Evolutionary conservation across 2,113 vertebrate genomes (phyloP).

Genomic region (Scortum barcoo): DNA sequence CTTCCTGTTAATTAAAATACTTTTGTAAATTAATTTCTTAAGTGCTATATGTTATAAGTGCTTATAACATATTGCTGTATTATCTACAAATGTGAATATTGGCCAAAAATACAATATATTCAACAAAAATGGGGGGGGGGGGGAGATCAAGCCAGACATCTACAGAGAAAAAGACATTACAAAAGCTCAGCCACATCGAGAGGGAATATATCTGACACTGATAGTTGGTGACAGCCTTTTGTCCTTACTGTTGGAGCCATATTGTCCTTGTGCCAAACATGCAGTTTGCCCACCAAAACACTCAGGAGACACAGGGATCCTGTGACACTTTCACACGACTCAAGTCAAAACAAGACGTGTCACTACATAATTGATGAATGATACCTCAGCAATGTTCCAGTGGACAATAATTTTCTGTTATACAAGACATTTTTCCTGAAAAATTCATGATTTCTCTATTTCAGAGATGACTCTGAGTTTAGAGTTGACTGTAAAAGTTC

Average conservation of each 20-base stretch:
- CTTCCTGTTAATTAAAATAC: slow-evolving; percentile 25
- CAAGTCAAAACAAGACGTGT: slow-evolving; percentile 61
- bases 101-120: background rate
- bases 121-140: background rate
- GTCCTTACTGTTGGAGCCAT: slow-evolving; percentile 14
- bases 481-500: background rate
- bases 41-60: background rate
- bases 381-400: slow-evolving; percentile 27
- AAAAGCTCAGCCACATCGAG: slow-evolving; percentile 2
- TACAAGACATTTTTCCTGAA: background rate
- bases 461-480: background rate
- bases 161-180: background rate
- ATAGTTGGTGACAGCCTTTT: slow-evolving; percentile 22
- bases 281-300: slow-evolving; percentile 54
- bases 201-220: slow-evolving; percentile 2
- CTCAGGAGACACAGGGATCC: slow-evolving; percentile 33
- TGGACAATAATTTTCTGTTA: slow-evolving; percentile 2
- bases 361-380: slow-evolving; percentile 55
- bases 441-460: background rate
- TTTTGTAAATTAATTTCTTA: background rate
- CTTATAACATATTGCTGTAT: slow-evolving; percentile 1
- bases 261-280: slow-evolving; percentile 47
- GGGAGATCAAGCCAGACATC: background rate
- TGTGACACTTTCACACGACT: slow-evolving; percentile 62
- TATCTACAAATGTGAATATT: background rate